phyloP scores from a whole-genome alignment of 2,113 vertebrate genomes.

The Oceanites oceanicus region DNA sequence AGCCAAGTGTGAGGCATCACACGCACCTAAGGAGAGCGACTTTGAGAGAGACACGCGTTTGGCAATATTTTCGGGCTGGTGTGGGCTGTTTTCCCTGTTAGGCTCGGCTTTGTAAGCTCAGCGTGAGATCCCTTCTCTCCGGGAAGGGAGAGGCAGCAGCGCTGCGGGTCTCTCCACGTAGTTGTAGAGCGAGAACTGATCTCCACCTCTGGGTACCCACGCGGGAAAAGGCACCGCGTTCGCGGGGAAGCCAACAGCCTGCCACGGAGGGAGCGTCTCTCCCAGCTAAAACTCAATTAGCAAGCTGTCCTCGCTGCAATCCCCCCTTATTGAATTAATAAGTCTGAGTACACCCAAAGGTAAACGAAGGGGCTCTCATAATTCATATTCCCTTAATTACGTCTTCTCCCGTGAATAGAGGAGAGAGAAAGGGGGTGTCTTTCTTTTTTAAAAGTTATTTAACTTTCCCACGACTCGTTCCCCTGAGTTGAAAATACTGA shows the following conservation, averaged over 20 bases:
- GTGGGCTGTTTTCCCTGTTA: background rate
- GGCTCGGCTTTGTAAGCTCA: background rate
- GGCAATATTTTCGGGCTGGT: background rate
- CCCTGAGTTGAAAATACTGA: conserved; percentile 82
- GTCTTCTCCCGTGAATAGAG: conserved; percentile 73
- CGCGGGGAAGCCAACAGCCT: conserved; percentile 29
- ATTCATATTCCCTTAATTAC: conserved; percentile 84
- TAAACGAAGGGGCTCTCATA: conserved; percentile 79
- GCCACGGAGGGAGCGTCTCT: conserved; percentile 11
- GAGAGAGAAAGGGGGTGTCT: conserved; percentile 70
- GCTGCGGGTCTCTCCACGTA: fast-evolving
- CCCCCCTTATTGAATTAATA: conserved; percentile 78
- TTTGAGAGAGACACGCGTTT: background rate
- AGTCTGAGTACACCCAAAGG: conserved; percentile 75
- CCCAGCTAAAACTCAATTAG: conserved; percentile 73
- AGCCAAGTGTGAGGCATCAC: background rate
- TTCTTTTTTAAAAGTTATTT: conserved; percentile 87
- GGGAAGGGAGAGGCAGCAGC: background rate
- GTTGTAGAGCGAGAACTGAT: background rate
- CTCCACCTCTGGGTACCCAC: background rate
- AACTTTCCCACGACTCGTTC: conserved; percentile 97
- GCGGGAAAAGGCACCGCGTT: background rate
- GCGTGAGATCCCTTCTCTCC: background rate
- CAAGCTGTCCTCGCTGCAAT: conserved; percentile 66
- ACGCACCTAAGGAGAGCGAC: background rate